A percentile compares a stretch with the other conserved stretches of the same genome.
These are phyloP conservation scores for Noctua janthe DNA, from an alignment of 2,888 invertebrate species.

Conservation along the genomic window DNA sequence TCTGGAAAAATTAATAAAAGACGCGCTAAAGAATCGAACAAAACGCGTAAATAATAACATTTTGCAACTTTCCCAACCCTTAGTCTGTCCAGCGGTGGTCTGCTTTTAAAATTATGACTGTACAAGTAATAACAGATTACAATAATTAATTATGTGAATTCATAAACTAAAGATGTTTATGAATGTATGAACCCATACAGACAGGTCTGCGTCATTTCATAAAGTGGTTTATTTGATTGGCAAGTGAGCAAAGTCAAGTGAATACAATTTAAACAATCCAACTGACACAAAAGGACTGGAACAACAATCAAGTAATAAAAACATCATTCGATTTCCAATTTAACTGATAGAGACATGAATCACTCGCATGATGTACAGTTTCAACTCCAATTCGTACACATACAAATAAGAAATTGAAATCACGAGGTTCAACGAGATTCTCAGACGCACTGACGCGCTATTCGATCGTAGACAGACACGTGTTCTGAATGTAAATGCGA, in stretches of 20 bases:
- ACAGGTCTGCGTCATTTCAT: neutral
- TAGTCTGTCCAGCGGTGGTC: neutral
- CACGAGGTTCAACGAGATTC: slow-evolving; percentile 62
- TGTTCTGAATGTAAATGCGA: slow-evolving; percentile 61
- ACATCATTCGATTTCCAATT: slow-evolving; percentile 50
- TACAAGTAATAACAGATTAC: neutral
- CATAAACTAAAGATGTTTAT: slow-evolving; percentile 3
- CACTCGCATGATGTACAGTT: slow-evolving; percentile 51
- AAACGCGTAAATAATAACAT: neutral
- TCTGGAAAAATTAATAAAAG: neutral
- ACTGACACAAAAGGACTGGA: slow-evolving; percentile 42
- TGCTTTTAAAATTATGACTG: neutral
- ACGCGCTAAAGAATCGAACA: neutral
- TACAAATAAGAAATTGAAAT: slow-evolving; percentile 63
- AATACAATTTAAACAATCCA: slow-evolving; percentile 51
- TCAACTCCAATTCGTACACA: slow-evolving; percentile 52
- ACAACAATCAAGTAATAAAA: slow-evolving; percentile 57
- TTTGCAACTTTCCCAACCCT: neutral
- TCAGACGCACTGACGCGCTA: slow-evolving; percentile 67
- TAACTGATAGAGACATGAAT: slow-evolving; percentile 60
- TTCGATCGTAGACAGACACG: slow-evolving; percentile 56
- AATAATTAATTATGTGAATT: neutral
- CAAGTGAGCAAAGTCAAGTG: slow-evolving; percentile 18
- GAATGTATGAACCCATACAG: neutral
- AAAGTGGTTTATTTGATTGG: slow-evolving; percentile 31